phyloP scores from a whole-genome alignment of 2,113 vertebrate species.

The Halichoerus grypus region DNA sequence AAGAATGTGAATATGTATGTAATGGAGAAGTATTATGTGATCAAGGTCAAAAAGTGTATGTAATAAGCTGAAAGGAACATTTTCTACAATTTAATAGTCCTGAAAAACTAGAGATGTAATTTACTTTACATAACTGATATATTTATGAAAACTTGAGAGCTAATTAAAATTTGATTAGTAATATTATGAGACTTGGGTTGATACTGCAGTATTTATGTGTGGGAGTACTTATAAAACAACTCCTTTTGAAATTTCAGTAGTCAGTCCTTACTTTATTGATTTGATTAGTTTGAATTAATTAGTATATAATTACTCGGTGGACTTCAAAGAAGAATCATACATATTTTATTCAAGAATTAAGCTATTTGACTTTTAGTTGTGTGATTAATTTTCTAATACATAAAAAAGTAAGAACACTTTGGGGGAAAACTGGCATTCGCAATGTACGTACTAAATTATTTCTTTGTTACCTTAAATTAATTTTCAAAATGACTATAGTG shows the following conservation, averaged over 20 bases:
- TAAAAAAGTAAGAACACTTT: not conserved
- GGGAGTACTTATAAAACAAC: not conserved
- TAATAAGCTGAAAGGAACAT: not conserved
- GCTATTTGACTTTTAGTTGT: not conserved
- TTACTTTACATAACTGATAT: slow-evolving; percentile 26
- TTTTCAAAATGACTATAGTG: slow-evolving; percentile 8
- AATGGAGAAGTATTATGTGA: not conserved
- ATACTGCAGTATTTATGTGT: not conserved
- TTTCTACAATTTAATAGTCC: not conserved
- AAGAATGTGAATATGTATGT: not conserved
- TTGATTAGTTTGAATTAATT: slow-evolving; percentile 53
- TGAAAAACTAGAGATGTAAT: not conserved
- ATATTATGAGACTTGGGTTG: not conserved
- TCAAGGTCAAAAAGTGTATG: not conserved
- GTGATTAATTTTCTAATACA: slow-evolving; percentile 10
- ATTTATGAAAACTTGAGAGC: not conserved
- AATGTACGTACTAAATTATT: not conserved
- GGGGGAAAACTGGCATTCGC: not conserved
- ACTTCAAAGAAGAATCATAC: not conserved
- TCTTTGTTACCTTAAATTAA: slow-evolving; percentile 19
- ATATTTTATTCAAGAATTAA: slow-evolving; percentile 52
- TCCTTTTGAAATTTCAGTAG: slow-evolving; percentile 27
- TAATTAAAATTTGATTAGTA: slow-evolving; percentile 55
- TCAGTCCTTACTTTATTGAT: slow-evolving; percentile 29
- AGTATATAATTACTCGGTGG: not conserved